phyloP scores from a whole-genome alignment of 2,888 invertebrate genomes.

The Griposia aprilina region DNA sequence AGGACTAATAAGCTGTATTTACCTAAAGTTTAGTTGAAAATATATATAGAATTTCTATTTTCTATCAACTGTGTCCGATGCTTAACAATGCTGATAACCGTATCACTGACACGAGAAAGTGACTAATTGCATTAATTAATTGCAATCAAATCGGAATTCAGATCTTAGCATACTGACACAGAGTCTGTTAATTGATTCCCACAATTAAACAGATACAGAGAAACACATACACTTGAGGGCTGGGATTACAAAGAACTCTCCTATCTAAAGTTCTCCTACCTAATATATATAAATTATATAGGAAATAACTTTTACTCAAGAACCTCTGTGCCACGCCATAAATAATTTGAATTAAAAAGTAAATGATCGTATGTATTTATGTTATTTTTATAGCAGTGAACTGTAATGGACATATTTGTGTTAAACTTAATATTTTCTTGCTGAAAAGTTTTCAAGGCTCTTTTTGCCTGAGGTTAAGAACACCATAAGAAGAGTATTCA shows the following conservation, averaged over 20 bases:
- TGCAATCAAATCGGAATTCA: constrained; percentile 45
- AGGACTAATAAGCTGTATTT: neutral
- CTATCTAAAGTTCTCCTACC: neutral
- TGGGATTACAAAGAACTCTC: neutral
- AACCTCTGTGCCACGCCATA: neutral
- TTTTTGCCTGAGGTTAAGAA: neutral
- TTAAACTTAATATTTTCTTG: neutral
- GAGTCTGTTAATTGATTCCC: constrained; percentile 36
- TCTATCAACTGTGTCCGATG: neutral
- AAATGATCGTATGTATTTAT: too few species aligned
- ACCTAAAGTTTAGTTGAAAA: neutral
- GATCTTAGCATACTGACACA: constrained; percentile 41
- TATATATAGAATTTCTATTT: constrained; percentile 10
- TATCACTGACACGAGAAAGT: constrained; percentile 29
- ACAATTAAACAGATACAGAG: constrained; percentile 26
- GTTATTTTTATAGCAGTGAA: neutral
- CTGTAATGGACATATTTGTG: neutral
- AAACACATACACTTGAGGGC: neutral
- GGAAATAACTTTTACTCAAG: neutral
- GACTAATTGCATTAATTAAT: constrained; percentile 29
- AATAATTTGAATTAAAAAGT: neutral
- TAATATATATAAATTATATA: neutral
- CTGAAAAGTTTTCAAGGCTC: neutral
- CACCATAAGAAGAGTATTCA: neutral
- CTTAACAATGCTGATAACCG: constrained; percentile 18